Conservation (phyloP, 1,140 invertebrate genomes). For the Argopecten irradians region DNA sequence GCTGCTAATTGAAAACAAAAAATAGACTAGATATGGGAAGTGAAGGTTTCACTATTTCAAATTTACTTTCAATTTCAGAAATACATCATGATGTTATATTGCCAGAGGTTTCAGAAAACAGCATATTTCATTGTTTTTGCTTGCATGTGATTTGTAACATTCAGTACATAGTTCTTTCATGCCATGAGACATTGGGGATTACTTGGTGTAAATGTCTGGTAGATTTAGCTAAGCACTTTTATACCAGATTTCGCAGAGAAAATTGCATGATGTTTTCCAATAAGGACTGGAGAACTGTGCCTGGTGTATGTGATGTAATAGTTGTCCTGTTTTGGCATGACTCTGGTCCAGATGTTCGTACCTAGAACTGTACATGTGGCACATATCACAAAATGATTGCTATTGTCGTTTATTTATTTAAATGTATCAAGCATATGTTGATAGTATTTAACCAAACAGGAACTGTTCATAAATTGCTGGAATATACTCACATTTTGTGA, state of each 20-base stretch:
- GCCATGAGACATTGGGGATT: background rate
- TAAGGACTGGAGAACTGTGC: slow-evolving; percentile 15
- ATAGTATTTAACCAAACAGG: background rate
- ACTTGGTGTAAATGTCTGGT: background rate
- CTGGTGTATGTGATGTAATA: background rate
- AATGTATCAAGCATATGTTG: background rate
- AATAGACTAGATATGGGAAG: too few species aligned
- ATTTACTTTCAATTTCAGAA: too few species aligned
- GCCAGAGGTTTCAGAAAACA: background rate
- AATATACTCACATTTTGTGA: background rate
- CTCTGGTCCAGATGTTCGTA: background rate
- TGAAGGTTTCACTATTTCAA: too few species aligned
- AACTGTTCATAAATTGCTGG: background rate
- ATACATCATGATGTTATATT: too few species aligned
- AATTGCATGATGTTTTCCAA: slow-evolving; percentile 22
- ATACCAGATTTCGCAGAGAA: background rate
- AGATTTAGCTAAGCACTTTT: background rate
- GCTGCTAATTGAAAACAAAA: too few species aligned
- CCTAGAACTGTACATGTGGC: background rate
- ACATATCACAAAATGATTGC: background rate
- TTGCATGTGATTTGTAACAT: background rate
- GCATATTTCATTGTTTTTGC: background rate
- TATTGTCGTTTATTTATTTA: slow-evolving; percentile 13
- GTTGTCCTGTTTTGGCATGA: slow-evolving; percentile 2
- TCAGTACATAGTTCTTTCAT: background rate